Evolutionary conservation across 2,888 invertebrate genomes (phyloP).

Genomic region (Pterobdella sp.): DNA sequence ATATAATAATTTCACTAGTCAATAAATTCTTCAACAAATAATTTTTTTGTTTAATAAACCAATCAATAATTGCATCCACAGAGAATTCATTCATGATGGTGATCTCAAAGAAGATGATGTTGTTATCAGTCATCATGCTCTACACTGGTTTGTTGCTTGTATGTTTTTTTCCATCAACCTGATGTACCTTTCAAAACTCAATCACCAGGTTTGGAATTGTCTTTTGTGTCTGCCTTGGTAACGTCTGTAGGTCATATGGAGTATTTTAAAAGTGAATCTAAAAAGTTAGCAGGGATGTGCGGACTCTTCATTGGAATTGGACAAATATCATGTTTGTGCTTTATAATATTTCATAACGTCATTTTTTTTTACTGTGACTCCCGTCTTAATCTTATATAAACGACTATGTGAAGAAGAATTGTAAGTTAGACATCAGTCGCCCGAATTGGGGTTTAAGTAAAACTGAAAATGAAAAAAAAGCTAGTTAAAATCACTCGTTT

Average conservation of each 20-base stretch:
- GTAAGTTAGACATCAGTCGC: background rate
- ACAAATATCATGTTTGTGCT: conserved; percentile 70
- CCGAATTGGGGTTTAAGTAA: background rate
- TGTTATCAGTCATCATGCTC: conserved; percentile 75
- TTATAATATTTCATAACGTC: background rate
- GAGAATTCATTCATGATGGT: conserved; percentile 66
- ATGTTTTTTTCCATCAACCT: background rate
- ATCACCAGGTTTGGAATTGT: conserved; percentile 84
- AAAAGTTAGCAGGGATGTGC: conserved; percentile 79
- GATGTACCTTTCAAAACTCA: no score
- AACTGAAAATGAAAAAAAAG: no score
- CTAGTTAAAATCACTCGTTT: no score
- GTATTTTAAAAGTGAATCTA: conserved; percentile 65
- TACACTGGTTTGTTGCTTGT: conserved; percentile 67
- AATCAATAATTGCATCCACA: conserved; percentile 36
- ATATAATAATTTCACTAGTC: no score
- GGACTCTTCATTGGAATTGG: conserved; percentile 90
- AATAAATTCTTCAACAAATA: background rate
- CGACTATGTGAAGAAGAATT: background rate
- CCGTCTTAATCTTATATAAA: background rate
- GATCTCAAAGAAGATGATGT: conserved; percentile 71
- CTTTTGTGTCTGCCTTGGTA: conserved; percentile 92
- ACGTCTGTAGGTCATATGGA: conserved; percentile 79
- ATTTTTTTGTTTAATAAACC: background rate
- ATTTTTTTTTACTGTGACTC: background rate